phyloP scores from a whole-genome alignment of 2,888 invertebrate genomes.

The Eilema griseolum region DNA sequence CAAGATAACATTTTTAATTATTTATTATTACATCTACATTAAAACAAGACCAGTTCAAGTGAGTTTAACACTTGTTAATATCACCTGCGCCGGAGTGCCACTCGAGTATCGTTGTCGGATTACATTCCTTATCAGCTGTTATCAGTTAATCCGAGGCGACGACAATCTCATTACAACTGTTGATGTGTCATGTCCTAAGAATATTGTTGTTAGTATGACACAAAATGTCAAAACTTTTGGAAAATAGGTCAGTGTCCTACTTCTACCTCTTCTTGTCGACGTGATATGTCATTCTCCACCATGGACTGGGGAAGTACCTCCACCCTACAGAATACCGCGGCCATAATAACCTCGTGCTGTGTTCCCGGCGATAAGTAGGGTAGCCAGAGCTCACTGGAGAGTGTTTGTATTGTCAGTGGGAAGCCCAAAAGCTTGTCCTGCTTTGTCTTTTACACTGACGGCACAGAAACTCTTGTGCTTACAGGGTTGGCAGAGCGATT shows the following conservation, averaged over 20 bases:
- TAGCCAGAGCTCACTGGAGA: no score
- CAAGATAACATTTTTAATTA: neutral
- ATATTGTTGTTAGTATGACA: conserved; percentile 3
- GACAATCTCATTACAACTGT: conserved; percentile 47
- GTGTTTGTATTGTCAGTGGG: no score
- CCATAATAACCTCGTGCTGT: no score
- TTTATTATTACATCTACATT: neutral
- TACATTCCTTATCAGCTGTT: conserved; percentile 50
- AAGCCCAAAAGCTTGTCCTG: no score
- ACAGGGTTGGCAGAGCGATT: no score
- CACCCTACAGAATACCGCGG: no score
- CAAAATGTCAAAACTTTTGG: neutral
- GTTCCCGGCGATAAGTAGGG: no score
- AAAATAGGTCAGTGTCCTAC: conserved; percentile 6
- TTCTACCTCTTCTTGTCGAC: neutral
- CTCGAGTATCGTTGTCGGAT: conserved; percentile 43
- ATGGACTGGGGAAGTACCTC: no score
- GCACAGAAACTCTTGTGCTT: no score
- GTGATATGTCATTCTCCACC: neutral
- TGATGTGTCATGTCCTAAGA: conserved; percentile 17
- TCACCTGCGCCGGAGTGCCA: conserved; percentile 39
- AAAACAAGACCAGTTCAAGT: neutral
- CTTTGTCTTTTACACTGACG: no score
- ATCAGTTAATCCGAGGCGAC: conserved; percentile 62
- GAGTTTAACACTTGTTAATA: conserved; percentile 25